Conservation (phyloP, 1,140 invertebrate species). For the Orussus abietinus region DNA sequence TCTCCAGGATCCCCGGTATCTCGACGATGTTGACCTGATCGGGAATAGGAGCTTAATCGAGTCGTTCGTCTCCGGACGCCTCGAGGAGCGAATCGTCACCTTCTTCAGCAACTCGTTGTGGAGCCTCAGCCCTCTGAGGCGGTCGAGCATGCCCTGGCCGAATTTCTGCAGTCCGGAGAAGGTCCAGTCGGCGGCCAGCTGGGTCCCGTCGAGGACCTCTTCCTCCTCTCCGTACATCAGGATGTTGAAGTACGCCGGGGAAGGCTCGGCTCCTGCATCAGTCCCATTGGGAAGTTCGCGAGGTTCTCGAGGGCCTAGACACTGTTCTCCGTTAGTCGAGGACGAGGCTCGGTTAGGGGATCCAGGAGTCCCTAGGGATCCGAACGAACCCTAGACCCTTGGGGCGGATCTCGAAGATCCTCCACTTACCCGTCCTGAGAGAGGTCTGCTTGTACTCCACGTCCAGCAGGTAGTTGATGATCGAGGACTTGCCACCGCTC, state of each 20-base stretch:
- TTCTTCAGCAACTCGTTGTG: conserved; percentile 84
- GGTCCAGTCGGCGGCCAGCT: conserved; percentile 87
- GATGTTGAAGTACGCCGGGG: conserved; percentile 90
- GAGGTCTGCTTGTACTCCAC: conserved; percentile 79
- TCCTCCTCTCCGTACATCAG: conserved; percentile 83
- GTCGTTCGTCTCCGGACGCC: not conserved
- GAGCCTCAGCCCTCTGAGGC: conserved; percentile 77
- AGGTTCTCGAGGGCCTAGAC: conserved; percentile 28
- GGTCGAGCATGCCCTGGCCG: conserved; percentile 87
- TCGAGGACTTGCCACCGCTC: conserved; percentile 92
- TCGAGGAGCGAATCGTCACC: too few relatives aligned
- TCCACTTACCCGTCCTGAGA: conserved; percentile 73
- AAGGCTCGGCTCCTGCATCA: conserved; percentile 81
- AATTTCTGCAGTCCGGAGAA: conserved; percentile 93
- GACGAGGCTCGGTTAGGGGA: too few relatives aligned
- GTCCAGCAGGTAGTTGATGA: conserved; percentile 88
- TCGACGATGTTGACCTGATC: conserved; percentile 89
- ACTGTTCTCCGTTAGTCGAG: too few relatives aligned
- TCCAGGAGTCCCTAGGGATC: too few relatives aligned
- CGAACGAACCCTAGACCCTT: conserved; percentile 63
- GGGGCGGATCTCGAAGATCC: conserved; percentile 30
- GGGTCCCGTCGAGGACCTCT: conserved; percentile 83
- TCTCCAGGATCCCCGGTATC: conserved; percentile 93
- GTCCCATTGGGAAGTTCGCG: conserved; percentile 32
- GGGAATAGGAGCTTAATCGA: conserved; percentile 15